Base-by-base conservation (phyloP, 2,113 vertebrate species). In the Heterotis niloticus region DNA sequence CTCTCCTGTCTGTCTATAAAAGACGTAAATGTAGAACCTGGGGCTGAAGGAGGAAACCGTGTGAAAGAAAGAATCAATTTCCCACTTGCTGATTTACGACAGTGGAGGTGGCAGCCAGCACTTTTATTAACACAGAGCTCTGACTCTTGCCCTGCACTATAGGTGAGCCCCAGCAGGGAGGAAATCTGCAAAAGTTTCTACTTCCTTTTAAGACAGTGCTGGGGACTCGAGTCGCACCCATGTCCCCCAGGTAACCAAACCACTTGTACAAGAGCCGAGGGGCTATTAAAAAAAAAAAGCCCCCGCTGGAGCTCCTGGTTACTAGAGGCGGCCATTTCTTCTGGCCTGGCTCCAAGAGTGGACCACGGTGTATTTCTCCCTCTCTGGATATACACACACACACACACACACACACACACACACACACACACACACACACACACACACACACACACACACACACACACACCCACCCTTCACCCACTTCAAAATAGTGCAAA, bases 311-410 rank as follows among this genome's bases (percentile, higher is more conserved):
- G 88, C 91, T 91, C 91, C 87, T 91, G 92, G 91, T 91, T 88
- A 93, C 91, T 91, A 91, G 90, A 90, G 91, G 88, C 84, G 89
- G 89, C 87, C 87, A 89, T 92, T 92, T 92, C 84, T 92, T 88
- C 93, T 91, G 92, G 91, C 90, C 75, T 70, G 70, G 85, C 79
- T 82, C 90, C 92, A 93, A 86, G 76, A 80, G 87, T 88, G 89
- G 91, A 90, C 90, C 89, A 85, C 89, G 89, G 90, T 93, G 88
- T 92, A 89, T 92, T 87, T 91, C 92, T 90, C 91, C n/a, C n/a
- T n/a, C n/a, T n/a, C n/a, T n/a, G n/a, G n/a, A n/a, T n/a, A n/a
- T n/a, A n/a, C n/a, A n/a, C n/a, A n/a, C n/a, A n/a, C n/a, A n/a
- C n/a, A n/a, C n/a, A n/a, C n/a, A n/a, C n/a, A n/a, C n/a, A n/a